Base-by-base conservation (phyloP, 2,113 vertebrate species). In the Coryphaenoides rupestris region DNA sequence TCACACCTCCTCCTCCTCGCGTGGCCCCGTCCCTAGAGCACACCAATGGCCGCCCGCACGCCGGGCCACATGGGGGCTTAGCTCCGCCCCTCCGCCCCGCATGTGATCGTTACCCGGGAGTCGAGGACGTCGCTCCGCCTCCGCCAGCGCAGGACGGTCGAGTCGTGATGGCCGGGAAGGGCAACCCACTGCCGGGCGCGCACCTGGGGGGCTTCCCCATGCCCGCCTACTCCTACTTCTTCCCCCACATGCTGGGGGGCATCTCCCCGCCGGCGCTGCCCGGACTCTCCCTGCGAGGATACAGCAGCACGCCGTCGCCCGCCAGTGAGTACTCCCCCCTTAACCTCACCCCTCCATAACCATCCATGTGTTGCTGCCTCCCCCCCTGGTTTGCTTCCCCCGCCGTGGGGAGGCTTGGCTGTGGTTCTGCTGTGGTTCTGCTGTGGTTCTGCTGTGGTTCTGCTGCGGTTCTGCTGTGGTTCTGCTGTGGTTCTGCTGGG, bases 141-240 rank as follows among this genome's bases (percentile, higher is more conserved):
- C 66, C 40, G 67, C 62, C 74, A 76, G 64, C 60, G 64, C 66
- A 75, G 79, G 77, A 74, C 78, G 75, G 85, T 86, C 78, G 71
- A 68, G 80, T 74, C 72, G 63, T 75, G 82, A 98, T 98, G 96
- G 93, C 96, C 73, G 95, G 95, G 88, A 98, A 98, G 91, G 95
- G 95, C 83, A 95, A 95, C 87, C 93, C 93, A 73, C 88, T 87
- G 66, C 84, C 77, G 40, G 78, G 93, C 74, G 91, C 94, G 40
- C 95, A 96, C 89, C 92, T 98, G 69, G 94, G 91, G 21, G 91
- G 94, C 62, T 98, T 97, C 86, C 94, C 95, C 0, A 91, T 98
- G 86, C 92, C 94, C 73, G 93, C 93, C 81, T 98, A 97, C 56
- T 94, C 95, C 84, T 98, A 96, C 89, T 98, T 98, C 89, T 98